Evolutionary conservation across 2,888 invertebrate species (phyloP).

Genomic region (Netelia inedita): DNA sequence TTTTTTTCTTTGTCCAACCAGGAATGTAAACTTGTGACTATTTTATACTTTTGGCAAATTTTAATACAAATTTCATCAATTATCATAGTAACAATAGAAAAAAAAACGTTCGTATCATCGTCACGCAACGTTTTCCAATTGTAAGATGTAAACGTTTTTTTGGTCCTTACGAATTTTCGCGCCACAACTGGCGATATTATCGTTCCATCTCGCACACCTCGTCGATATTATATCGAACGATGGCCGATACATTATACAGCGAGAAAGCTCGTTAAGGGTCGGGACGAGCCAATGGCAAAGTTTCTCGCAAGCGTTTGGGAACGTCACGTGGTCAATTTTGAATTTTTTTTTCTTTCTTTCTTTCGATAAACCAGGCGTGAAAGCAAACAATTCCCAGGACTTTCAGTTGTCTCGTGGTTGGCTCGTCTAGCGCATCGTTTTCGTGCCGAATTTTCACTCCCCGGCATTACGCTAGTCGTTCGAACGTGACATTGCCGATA

Average conservation of each 20-base stretch:
- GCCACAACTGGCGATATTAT: not conserved
- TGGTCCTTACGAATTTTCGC: not conserved
- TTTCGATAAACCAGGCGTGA: conserved; percentile 22
- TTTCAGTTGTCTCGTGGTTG: conserved; percentile 60
- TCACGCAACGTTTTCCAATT: not conserved
- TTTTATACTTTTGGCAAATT: not conserved
- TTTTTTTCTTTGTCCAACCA: not conserved
- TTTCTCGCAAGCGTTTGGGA: not conserved
- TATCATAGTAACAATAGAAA: not conserved
- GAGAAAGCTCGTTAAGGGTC: conserved; percentile 12
- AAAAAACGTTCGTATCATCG: not conserved
- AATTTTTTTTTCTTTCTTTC: not conserved
- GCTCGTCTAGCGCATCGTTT: conserved; percentile 58
- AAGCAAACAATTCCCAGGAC: conserved; percentile 8
- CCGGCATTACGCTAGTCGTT: not conserved
- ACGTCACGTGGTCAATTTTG: conserved; percentile 53
- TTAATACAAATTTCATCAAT: too few species aligned
- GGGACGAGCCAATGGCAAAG: conserved; percentile 34
- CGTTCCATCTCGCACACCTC: not conserved
- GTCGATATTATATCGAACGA: not conserved
- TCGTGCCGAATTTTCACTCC: conserved; percentile 18
- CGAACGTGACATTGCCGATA: conserved; percentile 19
- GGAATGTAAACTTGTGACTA: not conserved
- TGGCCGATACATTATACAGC: not conserved
- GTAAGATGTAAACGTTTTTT: not conserved